Percentiles rank a stretch among this genome's conserved stretches.
Evolutionary conservation across 53 echinoderm and acorn worm genomes (phyloP).

Genomic region (Holothuria scabra): DNA sequence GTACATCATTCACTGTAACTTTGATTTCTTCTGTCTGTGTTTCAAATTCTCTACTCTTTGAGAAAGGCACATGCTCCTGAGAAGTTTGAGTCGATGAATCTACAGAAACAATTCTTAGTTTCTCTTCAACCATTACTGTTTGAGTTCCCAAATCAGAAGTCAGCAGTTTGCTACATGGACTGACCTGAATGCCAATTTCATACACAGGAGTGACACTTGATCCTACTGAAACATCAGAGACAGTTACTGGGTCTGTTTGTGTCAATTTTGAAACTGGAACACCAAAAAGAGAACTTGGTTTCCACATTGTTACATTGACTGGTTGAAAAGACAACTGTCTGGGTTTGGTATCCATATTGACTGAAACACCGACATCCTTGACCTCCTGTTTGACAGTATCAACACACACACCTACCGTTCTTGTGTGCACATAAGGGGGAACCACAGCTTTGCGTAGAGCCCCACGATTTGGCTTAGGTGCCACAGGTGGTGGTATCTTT

Average conservation of each 20-base stretch:
- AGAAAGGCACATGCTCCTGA: slow-evolving; percentile 1
- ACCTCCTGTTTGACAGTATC: slow-evolving; percentile 19
- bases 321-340: background rate
- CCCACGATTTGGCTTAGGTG: slow-evolving; percentile 7
- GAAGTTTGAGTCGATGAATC: slow-evolving; percentile 15
- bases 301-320: slow-evolving; percentile 44
- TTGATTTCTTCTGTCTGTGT: slow-evolving; percentile 27
- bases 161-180: background rate
- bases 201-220: background rate
- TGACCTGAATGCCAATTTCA: background rate
- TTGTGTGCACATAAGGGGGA: slow-evolving; percentile 24
- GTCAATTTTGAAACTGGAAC: slow-evolving; percentile 5
- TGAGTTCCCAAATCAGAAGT: background rate
- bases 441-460: slow-evolving; percentile 18
- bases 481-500: slow-evolving; percentile 30
- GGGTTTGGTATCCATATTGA: background rate
- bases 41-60: background rate
- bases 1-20: background rate
- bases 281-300: slow-evolving; percentile 5
- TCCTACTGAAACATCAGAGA: slow-evolving; percentile 4
- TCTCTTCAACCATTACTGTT: background rate
- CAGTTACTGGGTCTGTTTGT: slow-evolving; percentile 19
- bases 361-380: slow-evolving; percentile 15
- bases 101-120: background rate
- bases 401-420: slow-evolving; percentile 26